Conservation (phyloP, 2,113 vertebrate species). For the Pterocles burchelli region DNA sequence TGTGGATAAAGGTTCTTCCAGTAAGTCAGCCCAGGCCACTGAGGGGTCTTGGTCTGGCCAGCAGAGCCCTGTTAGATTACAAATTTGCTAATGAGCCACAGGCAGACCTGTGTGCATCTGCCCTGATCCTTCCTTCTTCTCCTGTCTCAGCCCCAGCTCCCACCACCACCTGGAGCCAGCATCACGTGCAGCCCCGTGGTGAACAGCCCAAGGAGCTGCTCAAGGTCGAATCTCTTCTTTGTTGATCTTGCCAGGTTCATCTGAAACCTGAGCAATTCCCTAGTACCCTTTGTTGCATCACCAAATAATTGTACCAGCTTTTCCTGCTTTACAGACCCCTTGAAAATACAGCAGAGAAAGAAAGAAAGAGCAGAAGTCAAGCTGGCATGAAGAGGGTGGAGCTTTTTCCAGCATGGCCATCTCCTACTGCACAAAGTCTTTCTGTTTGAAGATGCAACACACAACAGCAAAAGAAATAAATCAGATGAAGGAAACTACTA, state of each 20-base stretch:
- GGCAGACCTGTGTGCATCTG: not conserved
- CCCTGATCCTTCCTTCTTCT: not conserved
- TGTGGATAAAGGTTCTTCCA: not conserved
- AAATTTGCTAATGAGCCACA: not conserved
- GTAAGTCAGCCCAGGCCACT: not conserved
- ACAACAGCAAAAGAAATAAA: not conserved
- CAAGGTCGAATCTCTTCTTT: not conserved
- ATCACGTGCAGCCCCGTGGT: not conserved
- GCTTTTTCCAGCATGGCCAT: accelerated
- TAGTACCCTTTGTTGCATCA: not conserved
- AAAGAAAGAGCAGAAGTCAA: not conserved
- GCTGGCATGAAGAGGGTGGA: not conserved
- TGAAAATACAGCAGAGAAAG: not conserved
- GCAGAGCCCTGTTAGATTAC: not conserved
- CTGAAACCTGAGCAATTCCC: not conserved
- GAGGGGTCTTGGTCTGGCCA: not conserved
- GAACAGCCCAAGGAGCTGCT: not conserved
- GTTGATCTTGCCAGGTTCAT: not conserved
- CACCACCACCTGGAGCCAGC: not conserved
- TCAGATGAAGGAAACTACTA: not conserved
- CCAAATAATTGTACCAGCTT: not conserved
- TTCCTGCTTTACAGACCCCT: not conserved
- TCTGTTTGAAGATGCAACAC: not conserved
- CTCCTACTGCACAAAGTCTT: not conserved
- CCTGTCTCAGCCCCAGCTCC: not conserved